Percentiles rank a stretch among this genome's conserved stretches.
Conservation (phyloP, 2,888 invertebrate species). For the Nomada fucata region DNA sequence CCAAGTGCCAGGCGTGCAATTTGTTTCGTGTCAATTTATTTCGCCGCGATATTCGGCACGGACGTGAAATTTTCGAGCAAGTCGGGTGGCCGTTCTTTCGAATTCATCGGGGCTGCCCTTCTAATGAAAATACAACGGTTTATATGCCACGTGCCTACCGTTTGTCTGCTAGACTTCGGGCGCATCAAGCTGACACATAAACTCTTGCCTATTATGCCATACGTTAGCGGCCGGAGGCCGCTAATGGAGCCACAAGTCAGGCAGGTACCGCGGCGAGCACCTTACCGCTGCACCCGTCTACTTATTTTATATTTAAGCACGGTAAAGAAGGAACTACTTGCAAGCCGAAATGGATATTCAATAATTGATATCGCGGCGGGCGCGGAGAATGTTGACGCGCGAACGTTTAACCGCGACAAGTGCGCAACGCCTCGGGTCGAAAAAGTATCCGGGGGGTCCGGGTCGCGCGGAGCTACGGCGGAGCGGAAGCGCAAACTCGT, state of each 20-base stretch:
- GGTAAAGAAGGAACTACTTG: conserved; percentile 83
- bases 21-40: too few species aligned
- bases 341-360: conserved; percentile 80
- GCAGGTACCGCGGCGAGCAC: conserved; percentile 79
- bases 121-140: conserved; percentile 84
- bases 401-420: conserved; percentile 64
- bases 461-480: not conserved
- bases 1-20: too few species aligned
- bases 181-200: conserved; percentile 84
- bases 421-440: conserved; percentile 17
- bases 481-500: not conserved
- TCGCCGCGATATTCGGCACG: too few species aligned
- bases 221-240: conserved; percentile 81
- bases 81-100: conserved; percentile 60
- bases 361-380: conserved; percentile 77
- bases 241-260: conserved; percentile 84
- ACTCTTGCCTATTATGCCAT: conserved; percentile 83
- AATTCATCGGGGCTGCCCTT: conserved; percentile 79
- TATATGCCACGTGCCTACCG: conserved; percentile 80
- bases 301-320: conserved; percentile 84
- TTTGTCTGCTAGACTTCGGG: conserved; percentile 83
- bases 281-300: conserved; percentile 78
- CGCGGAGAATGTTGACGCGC: conserved; percentile 46
- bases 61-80: not conserved
- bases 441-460: not conserved